A percentile compares a stretch with the other conserved stretches of the same genome.
Evolutionary conservation across 2,797 vertebrate species (phyloP).

Genomic region (Pangasius sanitwongsei): DNA sequence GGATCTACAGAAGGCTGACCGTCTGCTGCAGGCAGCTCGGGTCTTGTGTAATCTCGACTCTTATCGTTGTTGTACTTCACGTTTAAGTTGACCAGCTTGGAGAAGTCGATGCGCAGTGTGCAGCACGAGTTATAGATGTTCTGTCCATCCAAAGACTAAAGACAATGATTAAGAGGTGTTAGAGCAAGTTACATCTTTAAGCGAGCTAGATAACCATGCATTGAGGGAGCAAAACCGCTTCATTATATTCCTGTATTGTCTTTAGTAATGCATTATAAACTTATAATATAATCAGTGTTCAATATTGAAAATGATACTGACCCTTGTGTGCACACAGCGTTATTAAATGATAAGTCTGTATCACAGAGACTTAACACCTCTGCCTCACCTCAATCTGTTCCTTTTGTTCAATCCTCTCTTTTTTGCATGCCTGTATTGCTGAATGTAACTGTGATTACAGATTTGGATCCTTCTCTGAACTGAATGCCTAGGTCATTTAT

Average conservation of each 20-base stretch:
- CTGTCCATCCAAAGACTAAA: slow-evolving; percentile 93
- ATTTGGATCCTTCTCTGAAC: not conserved
- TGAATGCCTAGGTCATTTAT: not conserved
- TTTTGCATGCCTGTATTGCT: not conserved
- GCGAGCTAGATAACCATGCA: not conserved
- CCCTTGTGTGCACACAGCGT: not conserved
- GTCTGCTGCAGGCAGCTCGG: slow-evolving; percentile 94
- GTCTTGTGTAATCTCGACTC: slow-evolving; percentile 96
- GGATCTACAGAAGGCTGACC: slow-evolving; percentile 86
- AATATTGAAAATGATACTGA: not conserved
- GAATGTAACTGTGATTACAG: not conserved
- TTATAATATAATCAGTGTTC: not conserved
- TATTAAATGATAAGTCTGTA: not conserved
- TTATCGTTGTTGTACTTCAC: slow-evolving; percentile 99
- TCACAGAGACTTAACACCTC: not conserved
- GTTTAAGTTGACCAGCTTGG: slow-evolving; percentile 97
- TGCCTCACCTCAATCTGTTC: not conserved
- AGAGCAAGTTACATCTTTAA: not conserved
- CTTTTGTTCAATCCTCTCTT: not conserved
- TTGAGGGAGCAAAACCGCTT: not conserved
- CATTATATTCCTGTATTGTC: not conserved
- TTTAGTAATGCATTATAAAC: not conserved
- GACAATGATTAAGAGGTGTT: not conserved
- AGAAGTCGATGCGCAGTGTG: slow-evolving; percentile 97
- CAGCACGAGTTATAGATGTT: slow-evolving; percentile 99